phyloP scores from a whole-genome alignment of 2,888 invertebrate genomes.

The Melanargia galathea region DNA sequence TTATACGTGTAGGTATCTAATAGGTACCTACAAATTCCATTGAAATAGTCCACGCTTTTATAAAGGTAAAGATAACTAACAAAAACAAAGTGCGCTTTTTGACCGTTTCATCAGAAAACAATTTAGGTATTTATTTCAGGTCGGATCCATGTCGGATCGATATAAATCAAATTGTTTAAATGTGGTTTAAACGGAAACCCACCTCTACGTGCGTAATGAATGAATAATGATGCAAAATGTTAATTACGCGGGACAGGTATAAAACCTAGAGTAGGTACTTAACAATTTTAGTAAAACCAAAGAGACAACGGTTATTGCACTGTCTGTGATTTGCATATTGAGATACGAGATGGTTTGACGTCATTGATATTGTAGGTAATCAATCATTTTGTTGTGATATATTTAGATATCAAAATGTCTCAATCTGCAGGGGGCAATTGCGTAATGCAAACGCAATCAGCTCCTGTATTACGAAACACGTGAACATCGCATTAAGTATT shows the following conservation, averaged over 20 bases:
- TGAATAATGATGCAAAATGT: no score
- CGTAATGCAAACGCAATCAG: background rate
- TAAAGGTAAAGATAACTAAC: no score
- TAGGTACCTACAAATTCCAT: no score
- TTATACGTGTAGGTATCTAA: no score
- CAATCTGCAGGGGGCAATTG: background rate
- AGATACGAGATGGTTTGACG: slow-evolving; percentile 8
- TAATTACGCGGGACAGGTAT: no score
- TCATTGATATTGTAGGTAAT: background rate
- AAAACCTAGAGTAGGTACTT: no score
- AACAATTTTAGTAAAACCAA: slow-evolving; percentile 3
- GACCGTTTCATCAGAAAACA: no score
- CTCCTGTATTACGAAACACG: background rate
- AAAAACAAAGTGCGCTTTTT: no score
- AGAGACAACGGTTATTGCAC: background rate
- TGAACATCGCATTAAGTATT: background rate
- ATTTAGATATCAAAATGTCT: background rate
- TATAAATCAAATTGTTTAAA: background rate
- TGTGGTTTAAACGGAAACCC: background rate
- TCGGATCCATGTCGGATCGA: background rate
- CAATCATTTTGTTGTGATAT: background rate
- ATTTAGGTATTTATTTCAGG: background rate
- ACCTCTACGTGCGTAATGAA: background rate
- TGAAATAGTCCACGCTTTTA: no score
- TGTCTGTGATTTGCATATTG: slow-evolving; percentile 3